Evolutionary conservation across 2,888 invertebrate species (phyloP).

Genomic region (Drosophila neotestacea): DNA sequence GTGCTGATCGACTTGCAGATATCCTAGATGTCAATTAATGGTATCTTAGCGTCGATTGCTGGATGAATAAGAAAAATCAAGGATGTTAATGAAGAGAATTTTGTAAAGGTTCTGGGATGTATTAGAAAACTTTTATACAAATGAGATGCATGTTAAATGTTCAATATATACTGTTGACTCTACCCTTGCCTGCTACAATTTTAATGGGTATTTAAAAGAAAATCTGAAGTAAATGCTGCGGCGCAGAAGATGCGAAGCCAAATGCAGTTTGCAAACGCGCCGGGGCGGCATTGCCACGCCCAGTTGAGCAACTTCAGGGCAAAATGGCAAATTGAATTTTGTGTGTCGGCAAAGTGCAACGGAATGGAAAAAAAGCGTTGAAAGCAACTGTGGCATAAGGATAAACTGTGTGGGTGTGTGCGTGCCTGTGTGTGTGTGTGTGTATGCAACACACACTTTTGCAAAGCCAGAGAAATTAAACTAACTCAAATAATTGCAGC

Average conservation of each 20-base stretch:
- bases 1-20: too few species aligned
- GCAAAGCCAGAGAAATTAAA: constrained; percentile 52
- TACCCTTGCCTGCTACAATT: neutral
- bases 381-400: constrained; percentile 40
- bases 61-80: too few species aligned
- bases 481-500: constrained; percentile 50
- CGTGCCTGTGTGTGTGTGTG: neutral
- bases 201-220: constrained; percentile 19
- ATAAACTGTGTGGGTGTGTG: constrained; percentile 17
- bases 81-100: too few species aligned
- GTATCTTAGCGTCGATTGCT: too few species aligned
- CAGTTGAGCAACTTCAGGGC: constrained; percentile 59
- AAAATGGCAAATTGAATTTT: constrained; percentile 76
- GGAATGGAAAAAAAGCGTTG: constrained; percentile 68
- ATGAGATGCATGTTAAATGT: neutral
- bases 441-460: constrained; percentile 32
- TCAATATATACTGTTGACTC: neutral
- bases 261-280: constrained; percentile 58
- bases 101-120: too few species aligned
- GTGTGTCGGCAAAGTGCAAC: constrained; percentile 67
- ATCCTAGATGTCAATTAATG: too few species aligned
- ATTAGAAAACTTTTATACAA: too few species aligned
- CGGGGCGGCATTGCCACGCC: constrained; percentile 38
- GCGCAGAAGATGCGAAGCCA: constrained; percentile 56
- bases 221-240: constrained; percentile 45